Base-by-base conservation (phyloP, 1,140 invertebrate species). In the Drosophila albomicans region DNA sequence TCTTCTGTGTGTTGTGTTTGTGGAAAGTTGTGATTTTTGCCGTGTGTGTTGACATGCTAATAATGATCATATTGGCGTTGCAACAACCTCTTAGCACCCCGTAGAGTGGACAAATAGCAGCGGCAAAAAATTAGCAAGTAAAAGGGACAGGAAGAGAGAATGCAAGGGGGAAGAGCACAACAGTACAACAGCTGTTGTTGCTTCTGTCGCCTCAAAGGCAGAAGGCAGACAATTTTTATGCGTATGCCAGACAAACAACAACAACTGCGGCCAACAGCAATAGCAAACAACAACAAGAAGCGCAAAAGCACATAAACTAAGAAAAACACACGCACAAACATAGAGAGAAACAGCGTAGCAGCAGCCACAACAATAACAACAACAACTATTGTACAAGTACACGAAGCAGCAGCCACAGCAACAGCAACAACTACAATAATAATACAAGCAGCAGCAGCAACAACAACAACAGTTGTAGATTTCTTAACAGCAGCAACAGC, bases 21-120 rank as follows among this genome's bases (percentile, higher is more conserved):
- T 81, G 67, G 82, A 87, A 88, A 87, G 82, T 88, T 87, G 82
- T 87, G 82, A 87, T 87, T 87, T 88, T 85, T 28, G 30, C 30
- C 30, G 6, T n/a, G 61, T 78, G 75, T 85, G 66, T 85, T 85
- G 78, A 81, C 82, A 88, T 88, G 82, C 79, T 87, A 88, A 87
- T 88, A 87, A 88, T 88, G 72, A 80, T 87, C 77, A 77, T 88
- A 79, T 86, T 79, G 79, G 84, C 82, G 59, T 67, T 59, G 66
- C 63, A 84, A 48, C 79, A 38, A 25, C 69, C 77, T 74, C 65
- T 88, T 87, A 88, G 84, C 82, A 82, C 80, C 79, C 81, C 8
- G 35, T 11, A 69, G 20, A 25, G 62, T 75, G 78, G 45, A 71
- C 68, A 85, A 84, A 84, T 75, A 85, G 56, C 66, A 64, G 59